These are phyloP conservation scores for Cyanoliseus patagonus DNA, from an alignment of 2,113 vertebrate genomes.

Conservation along the genomic window DNA sequence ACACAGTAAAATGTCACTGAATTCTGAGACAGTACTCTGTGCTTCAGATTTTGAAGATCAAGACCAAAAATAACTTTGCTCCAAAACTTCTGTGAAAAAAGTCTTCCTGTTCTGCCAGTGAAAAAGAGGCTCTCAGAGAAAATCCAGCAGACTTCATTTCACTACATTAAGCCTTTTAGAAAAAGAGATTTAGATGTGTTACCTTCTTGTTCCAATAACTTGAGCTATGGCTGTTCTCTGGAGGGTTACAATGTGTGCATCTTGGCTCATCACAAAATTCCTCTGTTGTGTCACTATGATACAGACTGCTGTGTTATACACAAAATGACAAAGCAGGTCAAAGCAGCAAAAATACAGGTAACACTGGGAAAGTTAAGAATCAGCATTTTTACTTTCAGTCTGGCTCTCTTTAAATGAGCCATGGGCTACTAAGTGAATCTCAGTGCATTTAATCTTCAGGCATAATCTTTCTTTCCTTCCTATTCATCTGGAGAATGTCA, in stretches of 20 bases:
- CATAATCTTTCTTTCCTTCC: not conserved
- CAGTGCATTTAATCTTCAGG: not conserved
- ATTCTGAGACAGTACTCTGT: not conserved
- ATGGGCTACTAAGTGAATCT: not conserved
- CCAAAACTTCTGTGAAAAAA: not conserved
- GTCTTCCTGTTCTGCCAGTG: not conserved
- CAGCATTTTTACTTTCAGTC: not conserved
- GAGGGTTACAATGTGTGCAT: not conserved
- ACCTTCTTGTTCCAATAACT: not conserved
- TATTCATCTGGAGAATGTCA: not conserved
- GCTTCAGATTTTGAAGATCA: not conserved
- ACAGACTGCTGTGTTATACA: not conserved
- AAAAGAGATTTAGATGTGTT: not conserved
- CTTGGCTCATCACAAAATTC: not conserved
- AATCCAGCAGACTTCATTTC: not conserved
- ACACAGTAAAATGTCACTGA: not conserved
- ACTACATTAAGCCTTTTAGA: not conserved
- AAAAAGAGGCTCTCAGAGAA: not conserved
- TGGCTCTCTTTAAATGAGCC: not conserved
- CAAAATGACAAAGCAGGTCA: not conserved
- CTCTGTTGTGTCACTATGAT: not conserved
- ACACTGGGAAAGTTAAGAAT: not conserved
- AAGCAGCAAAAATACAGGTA: not conserved
- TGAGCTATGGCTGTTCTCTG: not conserved
- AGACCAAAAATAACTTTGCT: not conserved